Conservation (phyloP, 1,140 invertebrate species). For the Araneus ventricosus region DNA sequence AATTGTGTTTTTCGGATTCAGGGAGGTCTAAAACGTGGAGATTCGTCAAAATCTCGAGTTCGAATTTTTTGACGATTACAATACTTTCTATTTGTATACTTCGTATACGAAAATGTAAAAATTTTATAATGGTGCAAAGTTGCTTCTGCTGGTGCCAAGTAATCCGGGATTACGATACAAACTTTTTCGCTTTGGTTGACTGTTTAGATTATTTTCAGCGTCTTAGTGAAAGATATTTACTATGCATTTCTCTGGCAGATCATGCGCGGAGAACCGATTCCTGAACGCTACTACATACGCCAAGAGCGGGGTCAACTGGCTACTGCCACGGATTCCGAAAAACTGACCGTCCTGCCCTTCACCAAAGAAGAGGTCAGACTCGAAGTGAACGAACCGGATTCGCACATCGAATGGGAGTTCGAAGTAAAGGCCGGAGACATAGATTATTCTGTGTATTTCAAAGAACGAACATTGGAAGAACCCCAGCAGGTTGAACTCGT, state of each 20-base stretch:
- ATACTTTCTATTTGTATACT: no score
- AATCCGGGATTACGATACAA: no score
- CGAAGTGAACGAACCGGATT: background rate
- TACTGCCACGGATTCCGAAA: background rate
- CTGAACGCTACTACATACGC: conserved; percentile 86
- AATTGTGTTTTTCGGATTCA: no score
- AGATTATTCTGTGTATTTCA: background rate
- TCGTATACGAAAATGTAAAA: no score
- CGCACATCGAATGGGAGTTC: background rate
- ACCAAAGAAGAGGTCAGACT: background rate
- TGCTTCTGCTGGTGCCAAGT: no score
- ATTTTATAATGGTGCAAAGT: no score
- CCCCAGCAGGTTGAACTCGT: background rate
- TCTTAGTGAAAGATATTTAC: no score
- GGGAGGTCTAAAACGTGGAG: no score
- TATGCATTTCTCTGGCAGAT: conserved; percentile 83
- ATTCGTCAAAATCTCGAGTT: no score
- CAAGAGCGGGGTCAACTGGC: background rate
- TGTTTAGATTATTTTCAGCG: no score
- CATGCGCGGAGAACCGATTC: conserved; percentile 88
- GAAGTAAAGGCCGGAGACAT: conserved; percentile 2
- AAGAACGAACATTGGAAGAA: background rate
- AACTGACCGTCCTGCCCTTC: background rate
- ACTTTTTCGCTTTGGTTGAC: no score
- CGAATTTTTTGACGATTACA: no score